Evolutionary conservation across 2,797 vertebrate genomes (phyloP), one percentile per base, ranked within the genome.

Genomic region (Dipus sagitta): DNA sequence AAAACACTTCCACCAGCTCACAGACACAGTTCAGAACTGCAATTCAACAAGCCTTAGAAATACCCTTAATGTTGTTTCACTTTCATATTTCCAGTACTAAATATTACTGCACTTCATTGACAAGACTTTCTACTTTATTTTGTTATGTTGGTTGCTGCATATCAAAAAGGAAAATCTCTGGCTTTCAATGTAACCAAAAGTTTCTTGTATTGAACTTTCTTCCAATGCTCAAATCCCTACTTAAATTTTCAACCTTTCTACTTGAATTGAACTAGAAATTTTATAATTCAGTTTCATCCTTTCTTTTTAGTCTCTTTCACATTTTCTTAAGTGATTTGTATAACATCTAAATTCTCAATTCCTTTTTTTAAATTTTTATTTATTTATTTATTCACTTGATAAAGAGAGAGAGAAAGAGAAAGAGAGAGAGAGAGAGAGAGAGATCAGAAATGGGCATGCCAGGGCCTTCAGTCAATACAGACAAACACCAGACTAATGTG

Each of bases 171-270:
- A 24, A 88, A 64, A 18, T n/a, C 58, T 26, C 76, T 92, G 30
- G 21, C 68, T 87, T 91, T 90, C 87, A 54, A 95, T 96, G 87
- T 80, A 85, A 89, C 75, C 86, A 6, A 82, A 85, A 9, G 82
- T 94, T 89, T 92, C 3, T 68, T 75, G 1, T 47, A 15, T 11
- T 74, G 62, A 67, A 71, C 18, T 2, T 58, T 67, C 38, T 47
- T 58, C 64, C 64, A 67, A 88, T 10, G 0, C 8, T 13, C 11
- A 32, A 79, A 75, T 8, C 2, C 17, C 12, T 80, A 21, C 4
- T n/a, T 71, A 12, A 30, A 76, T 72, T 78, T 91, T 75, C 8
- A 72, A 5, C 65, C 4, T 83, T 67, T 47, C 14, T 75, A 84
- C 62, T 87, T 68, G 18, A 89, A 65, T 64, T 68, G 18, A 87